These are phyloP conservation scores for Lepilemur ruficaudatus DNA, from an alignment of 2,797 vertebrate genomes.

Conservation along the genomic window DNA sequence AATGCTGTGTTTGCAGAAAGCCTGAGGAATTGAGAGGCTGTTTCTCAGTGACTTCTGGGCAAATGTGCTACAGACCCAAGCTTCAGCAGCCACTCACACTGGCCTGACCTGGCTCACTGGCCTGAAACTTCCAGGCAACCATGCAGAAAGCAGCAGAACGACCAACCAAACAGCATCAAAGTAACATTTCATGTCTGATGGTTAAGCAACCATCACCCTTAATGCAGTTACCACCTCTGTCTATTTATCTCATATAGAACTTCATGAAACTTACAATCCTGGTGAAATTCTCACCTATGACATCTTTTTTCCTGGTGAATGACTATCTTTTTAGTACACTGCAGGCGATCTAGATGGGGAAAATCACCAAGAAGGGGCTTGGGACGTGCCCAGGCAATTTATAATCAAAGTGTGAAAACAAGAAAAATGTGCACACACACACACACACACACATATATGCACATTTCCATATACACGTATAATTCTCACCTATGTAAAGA, in stretches of 20 bases:
- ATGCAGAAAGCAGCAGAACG: not conserved
- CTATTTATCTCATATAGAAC: not conserved
- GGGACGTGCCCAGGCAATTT: not conserved
- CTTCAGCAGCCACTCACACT: not conserved
- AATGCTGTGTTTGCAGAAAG: not conserved
- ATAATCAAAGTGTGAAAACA: slow-evolving; percentile 1
- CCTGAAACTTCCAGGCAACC: not conserved
- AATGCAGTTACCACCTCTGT: not conserved
- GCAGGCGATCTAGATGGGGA: not conserved
- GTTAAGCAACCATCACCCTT: not conserved
- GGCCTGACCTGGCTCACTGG: not conserved
- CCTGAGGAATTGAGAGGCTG: not conserved
- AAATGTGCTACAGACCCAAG: not conserved
- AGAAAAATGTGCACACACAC: not conserved
- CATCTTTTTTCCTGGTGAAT: not conserved
- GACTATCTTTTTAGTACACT: not conserved
- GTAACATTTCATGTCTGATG: not conserved
- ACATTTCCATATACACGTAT: too few relatives aligned
- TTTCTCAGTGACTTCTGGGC: not conserved
- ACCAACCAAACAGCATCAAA: too few relatives aligned
- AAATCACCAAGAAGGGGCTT: not conserved
- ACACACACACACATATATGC: not conserved
- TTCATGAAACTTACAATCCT: not conserved
- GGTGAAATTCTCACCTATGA: not conserved
- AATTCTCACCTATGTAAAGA: not conserved